phyloP scores from a whole-genome alignment of 1,140 invertebrate genomes.

The Hetaerina americana region DNA sequence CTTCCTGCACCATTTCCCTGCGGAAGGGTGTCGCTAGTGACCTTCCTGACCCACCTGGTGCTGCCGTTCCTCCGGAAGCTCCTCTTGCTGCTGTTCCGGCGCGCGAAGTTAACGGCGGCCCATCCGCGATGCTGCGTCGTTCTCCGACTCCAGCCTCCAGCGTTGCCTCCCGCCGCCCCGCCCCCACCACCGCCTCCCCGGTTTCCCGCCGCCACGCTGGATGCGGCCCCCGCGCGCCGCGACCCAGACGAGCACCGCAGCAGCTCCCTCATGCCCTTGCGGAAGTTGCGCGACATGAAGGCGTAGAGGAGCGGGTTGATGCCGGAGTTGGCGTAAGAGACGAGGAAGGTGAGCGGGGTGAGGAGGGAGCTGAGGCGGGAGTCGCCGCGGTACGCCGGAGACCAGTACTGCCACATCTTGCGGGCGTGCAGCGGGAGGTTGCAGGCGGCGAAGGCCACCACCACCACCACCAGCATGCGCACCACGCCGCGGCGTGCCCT shows the following conservation, averaged over 20 bases:
- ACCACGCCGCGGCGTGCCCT: conserved; percentile 29
- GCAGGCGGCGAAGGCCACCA: conserved; percentile 68
- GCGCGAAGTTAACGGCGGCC: not conserved
- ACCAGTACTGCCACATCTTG: conserved; percentile 64
- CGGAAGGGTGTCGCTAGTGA: not conserved
- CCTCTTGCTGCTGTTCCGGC: not conserved
- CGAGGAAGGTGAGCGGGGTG: conserved; percentile 67
- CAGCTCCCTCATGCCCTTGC: not conserved
- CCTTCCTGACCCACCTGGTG: not conserved
- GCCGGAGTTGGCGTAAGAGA: conserved; percentile 72
- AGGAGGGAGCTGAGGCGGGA: conserved; percentile 56
- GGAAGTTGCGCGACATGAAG: conserved; percentile 52
- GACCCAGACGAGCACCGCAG: not conserved
- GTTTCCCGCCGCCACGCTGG: too few species aligned
- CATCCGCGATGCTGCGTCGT: not conserved
- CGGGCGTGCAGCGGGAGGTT: conserved; percentile 72
- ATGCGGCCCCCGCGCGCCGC: not conserved
- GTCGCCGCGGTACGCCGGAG: conserved; percentile 39
- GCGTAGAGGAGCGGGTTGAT: conserved; percentile 76
- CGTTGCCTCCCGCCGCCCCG: not conserved
- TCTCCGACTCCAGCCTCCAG: not conserved
- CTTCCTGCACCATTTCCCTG: not conserved
- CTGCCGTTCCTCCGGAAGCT: not conserved
- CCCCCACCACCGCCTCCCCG: not conserved
- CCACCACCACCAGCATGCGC: conserved; percentile 68